Conservation (phyloP, 2,113 vertebrate species). For the Sinosuthora webbiana region DNA sequence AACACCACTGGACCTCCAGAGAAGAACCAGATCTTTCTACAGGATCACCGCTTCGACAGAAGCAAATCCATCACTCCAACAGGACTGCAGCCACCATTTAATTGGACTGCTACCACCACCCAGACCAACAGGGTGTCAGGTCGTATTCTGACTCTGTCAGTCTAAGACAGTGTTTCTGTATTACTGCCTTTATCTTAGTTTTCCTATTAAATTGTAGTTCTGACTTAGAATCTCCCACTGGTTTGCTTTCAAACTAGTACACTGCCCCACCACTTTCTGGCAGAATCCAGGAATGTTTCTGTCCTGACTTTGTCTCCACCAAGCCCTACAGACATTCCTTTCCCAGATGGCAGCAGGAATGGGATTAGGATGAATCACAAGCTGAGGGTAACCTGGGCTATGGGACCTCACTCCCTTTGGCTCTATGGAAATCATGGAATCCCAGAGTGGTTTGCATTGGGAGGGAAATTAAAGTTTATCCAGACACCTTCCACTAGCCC, state of each 20-base stretch:
- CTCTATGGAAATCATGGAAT: not conserved
- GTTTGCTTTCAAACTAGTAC: not conserved
- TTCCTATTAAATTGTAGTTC: not conserved
- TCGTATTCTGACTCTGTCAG: not conserved
- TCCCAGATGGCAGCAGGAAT: not conserved
- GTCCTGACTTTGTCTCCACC: not conserved
- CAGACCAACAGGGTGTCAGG: not conserved
- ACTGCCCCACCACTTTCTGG: not conserved
- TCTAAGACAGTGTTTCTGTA: not conserved
- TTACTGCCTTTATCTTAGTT: not conserved
- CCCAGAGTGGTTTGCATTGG: not conserved
- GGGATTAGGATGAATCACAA: not conserved
- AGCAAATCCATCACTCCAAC: not conserved
- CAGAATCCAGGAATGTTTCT: not conserved
- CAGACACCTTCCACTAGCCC: not conserved
- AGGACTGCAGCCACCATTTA: not conserved
- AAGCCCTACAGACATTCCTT: not conserved
- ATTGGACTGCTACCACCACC: fast-evolving
- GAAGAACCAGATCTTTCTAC: not conserved
- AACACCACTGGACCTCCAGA: not conserved
- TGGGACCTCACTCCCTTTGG: not conserved
- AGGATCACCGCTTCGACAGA: not conserved
- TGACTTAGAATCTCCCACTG: not conserved
- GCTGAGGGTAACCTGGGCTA: not conserved
- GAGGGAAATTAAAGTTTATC: not conserved